Evolutionary conservation across 2,888 invertebrate species (phyloP).

Genomic region (Heliconius cydno): DNA sequence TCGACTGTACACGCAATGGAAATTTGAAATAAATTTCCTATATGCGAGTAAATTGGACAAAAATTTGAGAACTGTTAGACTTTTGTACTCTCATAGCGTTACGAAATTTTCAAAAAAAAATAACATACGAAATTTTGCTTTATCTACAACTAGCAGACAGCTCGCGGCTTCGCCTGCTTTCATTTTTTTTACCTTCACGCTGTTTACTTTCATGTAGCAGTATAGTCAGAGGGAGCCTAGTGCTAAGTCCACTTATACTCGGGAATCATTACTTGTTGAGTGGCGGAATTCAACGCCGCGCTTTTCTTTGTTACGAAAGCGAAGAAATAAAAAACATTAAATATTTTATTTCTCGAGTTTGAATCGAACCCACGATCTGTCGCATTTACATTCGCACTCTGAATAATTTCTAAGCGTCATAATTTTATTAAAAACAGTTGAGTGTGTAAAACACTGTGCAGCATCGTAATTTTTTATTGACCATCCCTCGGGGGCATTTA

Average conservation of each 20-base stretch:
- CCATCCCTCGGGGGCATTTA: constrained; percentile 60
- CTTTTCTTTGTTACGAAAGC: not conserved
- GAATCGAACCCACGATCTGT: not conserved
- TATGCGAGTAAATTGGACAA: no score
- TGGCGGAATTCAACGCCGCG: not conserved
- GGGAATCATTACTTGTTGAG: not conserved
- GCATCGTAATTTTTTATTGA: constrained; percentile 64
- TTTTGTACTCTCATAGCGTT: no score
- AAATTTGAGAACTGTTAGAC: no score
- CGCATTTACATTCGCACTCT: not conserved
- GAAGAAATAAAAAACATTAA: not conserved
- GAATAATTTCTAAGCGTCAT: not conserved
- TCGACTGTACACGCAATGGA: no score
- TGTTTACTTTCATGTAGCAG: no score
- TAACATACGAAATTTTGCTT: no score
- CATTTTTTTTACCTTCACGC: no score
- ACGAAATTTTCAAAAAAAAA: no score
- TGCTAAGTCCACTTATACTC: not conserved
- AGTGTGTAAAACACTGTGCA: constrained; percentile 48
- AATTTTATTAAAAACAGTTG: constrained; percentile 17
- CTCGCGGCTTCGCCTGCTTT: no score
- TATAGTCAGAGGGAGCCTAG: not conserved
- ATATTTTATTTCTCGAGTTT: not conserved
- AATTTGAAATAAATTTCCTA: no score
- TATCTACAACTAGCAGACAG: no score